Base-by-base conservation (phyloP, 2,113 vertebrate genomes). In the Cygnus buccinator region DNA sequence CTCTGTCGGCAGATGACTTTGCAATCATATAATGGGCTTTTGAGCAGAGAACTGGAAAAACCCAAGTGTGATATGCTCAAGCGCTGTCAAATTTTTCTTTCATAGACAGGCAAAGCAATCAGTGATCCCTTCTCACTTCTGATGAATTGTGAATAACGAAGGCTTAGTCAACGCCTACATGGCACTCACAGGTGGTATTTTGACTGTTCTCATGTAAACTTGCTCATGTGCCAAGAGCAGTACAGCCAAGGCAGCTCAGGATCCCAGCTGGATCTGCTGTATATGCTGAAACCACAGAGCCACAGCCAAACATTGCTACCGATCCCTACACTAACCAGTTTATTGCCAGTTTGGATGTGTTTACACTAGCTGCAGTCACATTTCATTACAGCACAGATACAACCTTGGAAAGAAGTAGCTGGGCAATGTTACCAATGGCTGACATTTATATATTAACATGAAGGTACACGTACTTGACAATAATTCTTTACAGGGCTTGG, bases 131-230 rank as follows among this genome's bases (percentile, higher is more conserved):
- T 84, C 86, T 79, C 77, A 72, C 62, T 84, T 93, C 46, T 84
- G 70, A 72, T 55, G 80, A 86, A 43, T 33, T 92, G 76, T 68
- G 77, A 92, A 65, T 90, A 81, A 80, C 1, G 7, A 92, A 67
- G 65, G 33, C 37, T 83, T 74, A 84, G 55, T 88, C 44, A 35
- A 71, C n/a, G 35, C 58, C 62, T 80, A 25, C 61, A 72, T 0
- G 72, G 70, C 61, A 61, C 62, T 95, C 84, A 75, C 52, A 91
- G 89, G 89, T 94, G 78, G 74, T 82, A 83, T 82, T 95, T 65
- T 83, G 84, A 87, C 75, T 11, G 0, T 57, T 91, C 66, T 76
- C 48, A 73, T 11, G 44, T 58, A 87, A 95, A 89, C 54, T 62
- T 70, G n/a, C 17, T 41, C 1, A 0, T 35, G 13, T 78, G 91